Conservation (phyloP, 2,888 invertebrate species). For the Ischnura elegans region DNA sequence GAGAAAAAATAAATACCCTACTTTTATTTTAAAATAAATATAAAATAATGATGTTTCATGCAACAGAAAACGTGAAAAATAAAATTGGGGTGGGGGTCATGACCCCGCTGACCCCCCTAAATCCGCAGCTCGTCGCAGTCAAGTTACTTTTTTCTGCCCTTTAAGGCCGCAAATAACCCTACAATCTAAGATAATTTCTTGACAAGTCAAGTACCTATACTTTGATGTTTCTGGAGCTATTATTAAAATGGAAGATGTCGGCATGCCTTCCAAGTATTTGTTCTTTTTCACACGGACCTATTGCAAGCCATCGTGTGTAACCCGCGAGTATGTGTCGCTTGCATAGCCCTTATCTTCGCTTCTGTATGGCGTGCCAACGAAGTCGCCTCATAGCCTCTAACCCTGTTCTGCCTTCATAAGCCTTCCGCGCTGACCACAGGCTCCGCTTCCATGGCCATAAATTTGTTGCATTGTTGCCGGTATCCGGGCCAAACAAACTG, state of each 20-base stretch:
- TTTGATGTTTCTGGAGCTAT: neutral
- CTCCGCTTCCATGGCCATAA: neutral
- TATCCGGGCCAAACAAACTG: neutral
- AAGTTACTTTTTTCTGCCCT: too few relatives aligned
- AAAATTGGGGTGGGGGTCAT: too few relatives aligned
- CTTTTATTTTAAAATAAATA: too few relatives aligned
- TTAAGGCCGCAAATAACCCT: too few relatives aligned
- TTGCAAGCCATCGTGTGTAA: slow-evolving; percentile 15
- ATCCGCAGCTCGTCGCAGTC: too few relatives aligned
- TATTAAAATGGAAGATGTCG: neutral
- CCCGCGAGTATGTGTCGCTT: neutral
- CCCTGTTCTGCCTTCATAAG: neutral
- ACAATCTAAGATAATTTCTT: too few relatives aligned
- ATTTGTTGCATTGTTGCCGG: neutral
- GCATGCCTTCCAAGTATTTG: neutral
- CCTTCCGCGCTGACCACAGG: neutral
- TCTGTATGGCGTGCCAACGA: neutral
- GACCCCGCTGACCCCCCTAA: too few relatives aligned
- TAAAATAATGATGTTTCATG: too few relatives aligned
- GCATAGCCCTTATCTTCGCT: neutral
- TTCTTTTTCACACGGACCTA: neutral
- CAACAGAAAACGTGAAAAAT: too few relatives aligned
- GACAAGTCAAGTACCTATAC: too few relatives aligned
- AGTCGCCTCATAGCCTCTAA: neutral
- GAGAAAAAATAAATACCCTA: too few relatives aligned